Conservation (phyloP, 2,113 vertebrate species). For the Helogale parvula region DNA sequence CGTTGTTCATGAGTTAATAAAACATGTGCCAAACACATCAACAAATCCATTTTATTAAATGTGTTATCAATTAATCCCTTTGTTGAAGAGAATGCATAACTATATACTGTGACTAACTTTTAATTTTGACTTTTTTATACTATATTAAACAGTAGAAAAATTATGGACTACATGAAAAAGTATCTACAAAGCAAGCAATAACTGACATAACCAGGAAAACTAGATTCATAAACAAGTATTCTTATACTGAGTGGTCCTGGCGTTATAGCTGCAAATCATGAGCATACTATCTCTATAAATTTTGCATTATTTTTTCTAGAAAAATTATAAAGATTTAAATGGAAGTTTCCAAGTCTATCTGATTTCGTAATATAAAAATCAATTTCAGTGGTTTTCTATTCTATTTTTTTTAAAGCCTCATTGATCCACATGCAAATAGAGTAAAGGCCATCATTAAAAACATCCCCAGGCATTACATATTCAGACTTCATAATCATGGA, state of each 20-base stretch:
- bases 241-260: neutral
- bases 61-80: neutral
- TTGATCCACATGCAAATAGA: constrained; percentile 24
- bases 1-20: neutral
- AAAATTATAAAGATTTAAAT: neutral
- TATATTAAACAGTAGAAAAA: neutral
- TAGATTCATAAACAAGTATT: neutral
- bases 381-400: constrained; percentile 4
- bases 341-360: neutral
- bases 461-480: neutral
- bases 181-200: neutral
- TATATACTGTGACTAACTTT: neutral
- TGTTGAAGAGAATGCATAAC: neutral
- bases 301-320: neutral
- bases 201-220: neutral
- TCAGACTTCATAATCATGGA: neutral
- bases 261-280: neutral
- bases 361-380: constrained; percentile 58
- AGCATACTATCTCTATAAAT: neutral
- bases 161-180: neutral
- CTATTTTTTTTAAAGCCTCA: neutral
- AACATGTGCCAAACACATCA: neutral
- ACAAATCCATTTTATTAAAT: constrained; percentile 34
- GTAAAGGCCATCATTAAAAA: neutral
- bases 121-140: neutral